Evolutionary conservation across 2,797 vertebrate genomes (phyloP).

Genomic region (Cirrhinus mrigala): DNA sequence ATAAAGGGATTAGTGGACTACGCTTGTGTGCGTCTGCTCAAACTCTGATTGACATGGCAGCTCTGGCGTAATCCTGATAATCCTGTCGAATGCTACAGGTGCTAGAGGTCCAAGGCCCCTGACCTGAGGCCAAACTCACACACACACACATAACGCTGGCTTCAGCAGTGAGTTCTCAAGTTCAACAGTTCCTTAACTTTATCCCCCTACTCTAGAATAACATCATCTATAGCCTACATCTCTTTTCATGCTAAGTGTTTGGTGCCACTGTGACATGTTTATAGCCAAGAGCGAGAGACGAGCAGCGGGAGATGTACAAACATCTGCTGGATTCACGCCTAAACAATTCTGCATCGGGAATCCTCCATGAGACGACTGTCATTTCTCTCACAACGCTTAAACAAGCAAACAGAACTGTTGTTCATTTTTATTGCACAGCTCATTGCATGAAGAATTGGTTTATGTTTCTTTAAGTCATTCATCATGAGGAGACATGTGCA

Average conservation of each 20-base stretch:
- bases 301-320: constrained; percentile 55
- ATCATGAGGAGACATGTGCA: not conserved
- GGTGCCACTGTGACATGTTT: constrained; percentile 23
- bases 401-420: constrained; percentile 3
- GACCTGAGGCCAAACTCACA: constrained; percentile 65
- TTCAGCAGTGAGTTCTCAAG: not conserved
- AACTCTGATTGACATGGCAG: constrained; percentile 78
- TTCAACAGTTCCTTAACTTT: not conserved
- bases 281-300: constrained; percentile 25
- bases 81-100: constrained; percentile 74
- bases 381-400: constrained; percentile 7
- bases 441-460: not conserved
- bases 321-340: constrained; percentile 61
- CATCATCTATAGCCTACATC: not conserved
- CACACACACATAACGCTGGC: not conserved
- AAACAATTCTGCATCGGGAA: constrained; percentile 17
- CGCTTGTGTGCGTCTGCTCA: constrained; percentile 67
- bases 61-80: constrained; percentile 79
- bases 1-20: constrained; percentile 76
- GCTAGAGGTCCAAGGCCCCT: constrained; percentile 66
- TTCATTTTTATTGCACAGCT: constrained; percentile 21
- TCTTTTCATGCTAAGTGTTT: constrained; percentile 19
- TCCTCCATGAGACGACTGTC: not conserved
- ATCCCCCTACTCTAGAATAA: not conserved
- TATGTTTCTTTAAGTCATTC: constrained; percentile 4